A percentile compares a stretch with the other conserved stretches of the same genome.
These are phyloP conservation scores for Eupithecia inturbata DNA, from an alignment of 2,888 invertebrate species.

Conservation along the genomic window DNA sequence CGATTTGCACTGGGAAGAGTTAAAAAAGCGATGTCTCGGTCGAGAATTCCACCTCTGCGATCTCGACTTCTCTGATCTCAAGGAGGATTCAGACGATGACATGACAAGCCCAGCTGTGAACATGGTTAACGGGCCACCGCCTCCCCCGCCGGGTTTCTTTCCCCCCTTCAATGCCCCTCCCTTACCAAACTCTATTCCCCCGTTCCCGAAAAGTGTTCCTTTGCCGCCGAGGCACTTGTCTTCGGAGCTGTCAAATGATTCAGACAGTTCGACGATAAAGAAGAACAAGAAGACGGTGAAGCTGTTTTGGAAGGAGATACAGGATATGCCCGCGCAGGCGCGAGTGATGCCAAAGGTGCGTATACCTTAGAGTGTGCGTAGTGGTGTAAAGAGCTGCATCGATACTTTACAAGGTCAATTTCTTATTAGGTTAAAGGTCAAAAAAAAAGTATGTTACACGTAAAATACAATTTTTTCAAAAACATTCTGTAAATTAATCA, in stretches of 20 bases:
- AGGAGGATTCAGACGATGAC: slow-evolving; percentile 94
- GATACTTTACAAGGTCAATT: too few species aligned
- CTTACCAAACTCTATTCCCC: slow-evolving; percentile 77
- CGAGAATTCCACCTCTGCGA: slow-evolving; percentile 94
- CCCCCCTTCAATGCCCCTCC: slow-evolving; percentile 78
- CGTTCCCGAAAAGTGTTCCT: slow-evolving; percentile 75
- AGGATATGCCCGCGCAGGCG: slow-evolving; percentile 87
- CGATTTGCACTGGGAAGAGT: slow-evolving; percentile 97
- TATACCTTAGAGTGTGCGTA: not conserved
- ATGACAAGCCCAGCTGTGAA: slow-evolving; percentile 87
- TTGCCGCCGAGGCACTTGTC: slow-evolving; percentile 67
- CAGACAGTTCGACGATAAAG: slow-evolving; percentile 84
- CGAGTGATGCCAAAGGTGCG: slow-evolving; percentile 73
- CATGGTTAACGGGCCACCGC: slow-evolving; percentile 89
- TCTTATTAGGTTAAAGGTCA: too few species aligned
- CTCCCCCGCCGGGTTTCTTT: slow-evolving; percentile 89
- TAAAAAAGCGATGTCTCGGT: slow-evolving; percentile 88
- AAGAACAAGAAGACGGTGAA: slow-evolving; percentile 98
- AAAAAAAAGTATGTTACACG: too few species aligned
- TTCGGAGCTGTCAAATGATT: slow-evolving; percentile 70
- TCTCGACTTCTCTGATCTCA: slow-evolving; percentile 97
- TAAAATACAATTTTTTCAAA: too few species aligned
- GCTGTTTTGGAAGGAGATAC: slow-evolving; percentile 98
- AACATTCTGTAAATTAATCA: too few species aligned
- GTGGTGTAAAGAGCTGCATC: too few species aligned